Base-by-base conservation (phyloP, 1,140 invertebrate genomes). In the Drosophila pectinifera region DNA sequence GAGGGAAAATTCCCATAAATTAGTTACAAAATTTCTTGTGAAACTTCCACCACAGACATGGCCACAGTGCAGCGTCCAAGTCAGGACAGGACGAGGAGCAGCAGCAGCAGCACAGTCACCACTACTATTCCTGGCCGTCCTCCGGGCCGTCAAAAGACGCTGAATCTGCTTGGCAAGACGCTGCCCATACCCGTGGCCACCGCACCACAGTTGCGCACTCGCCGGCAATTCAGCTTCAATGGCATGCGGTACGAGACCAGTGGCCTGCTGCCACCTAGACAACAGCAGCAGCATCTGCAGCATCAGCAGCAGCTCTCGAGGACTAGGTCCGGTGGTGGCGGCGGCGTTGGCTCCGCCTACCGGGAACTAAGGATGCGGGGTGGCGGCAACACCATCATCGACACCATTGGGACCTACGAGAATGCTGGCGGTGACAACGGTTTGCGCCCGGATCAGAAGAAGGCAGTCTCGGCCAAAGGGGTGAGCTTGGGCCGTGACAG, bases 161-260 rank as follows among this genome's bases (percentile, higher is more conserved):
- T 84, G 14, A 57, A 70, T 34, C 54, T 84, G 16, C 16, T 84
- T 26, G 26, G 51, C 10, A 84, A 77, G 34, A 43, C 76, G 2
- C n/a, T 76, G 53, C 69, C 75, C 3, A 28, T 84, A 22, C 49
- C 57, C 0, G 80, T 54, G 22, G 64, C 56, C 7, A 51, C 75
- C 2, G 42, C 61, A 0, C 80, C 80, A 1, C 63, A 85, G 28
- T 26, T 85, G 56, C 67, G 67, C 5, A 20, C 57, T 10, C 67
- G 67, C 5, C 81, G 81, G 0, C 48, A 78, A 0, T 85, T 85
- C 11, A 49, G 54, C 11, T 85, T 80, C 53, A 80, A 85, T 55
- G 81, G 81, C 4, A 51, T 42, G 63, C 26, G 34, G 1, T 85
- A 80, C 24, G 77, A 77, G 63, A 68, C 78, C 14, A 57, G 38